Evolutionary conservation across 2,888 invertebrate species (phyloP), one percentile per base, ranked within the genome.

Genomic region (Vesta saturnalis): DNA sequence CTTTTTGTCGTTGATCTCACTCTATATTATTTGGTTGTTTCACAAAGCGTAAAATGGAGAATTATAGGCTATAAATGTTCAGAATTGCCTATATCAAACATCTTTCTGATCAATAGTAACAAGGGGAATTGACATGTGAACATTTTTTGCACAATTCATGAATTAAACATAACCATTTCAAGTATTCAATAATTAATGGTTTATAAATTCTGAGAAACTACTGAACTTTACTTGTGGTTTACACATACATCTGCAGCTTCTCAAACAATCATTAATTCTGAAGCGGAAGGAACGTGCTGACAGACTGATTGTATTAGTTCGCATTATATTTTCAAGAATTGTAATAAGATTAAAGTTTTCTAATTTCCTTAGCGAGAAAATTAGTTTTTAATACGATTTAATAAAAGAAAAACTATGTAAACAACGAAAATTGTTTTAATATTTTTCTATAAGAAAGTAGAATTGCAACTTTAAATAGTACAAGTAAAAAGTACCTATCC

Each of bases 1-100:
- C 52, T 61, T 23, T 61, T 57, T 35, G 57, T 59, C 52, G 57
- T 46, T 59, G 62, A 63, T 52, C 21, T 52, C 19, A 5, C 18
- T 64, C 52, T 59, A 43, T 68, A 68, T 60, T 52, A 56, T 68
- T 63, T 60, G 60, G 54, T 60, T 68, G 68, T 68, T 68, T 68
- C 55, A 64, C 64, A 63, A 68, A 64, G 68, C 60, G 60, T 64
- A 64, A 63, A 63, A 64, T 64, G 47, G 60, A 60, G 64, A 68
- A 63, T 64, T 64, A 68, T 68, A 52, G 63, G 59, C 63, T 39
- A 68, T 64, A 68, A 68, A 68, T 52, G 64, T 43, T 54, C 23
- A 23, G 18, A 59, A 61, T 52, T 52, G 61, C 35, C 49, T 61
- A 19, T 66, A 43, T 30, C 49, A 43, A 61, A 61, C 52, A 61